Evolutionary conservation across 2,888 invertebrate species (phyloP), one percentile per base, ranked within the genome.

Genomic region (Pemphredon lugubris): DNA sequence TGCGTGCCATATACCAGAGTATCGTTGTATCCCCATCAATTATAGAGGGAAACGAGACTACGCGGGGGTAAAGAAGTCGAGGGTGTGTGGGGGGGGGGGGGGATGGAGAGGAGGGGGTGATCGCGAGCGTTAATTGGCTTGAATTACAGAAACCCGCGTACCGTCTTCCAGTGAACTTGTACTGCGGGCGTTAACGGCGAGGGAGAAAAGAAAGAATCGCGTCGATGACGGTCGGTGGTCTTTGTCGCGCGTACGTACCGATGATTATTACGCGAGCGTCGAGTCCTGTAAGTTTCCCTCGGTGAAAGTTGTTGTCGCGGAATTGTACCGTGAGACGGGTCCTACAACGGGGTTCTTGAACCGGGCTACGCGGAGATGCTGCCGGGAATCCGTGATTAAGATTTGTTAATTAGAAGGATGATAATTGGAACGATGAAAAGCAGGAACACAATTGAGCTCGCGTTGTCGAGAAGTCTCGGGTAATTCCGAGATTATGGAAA

Each of bases 101-200:
- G 40, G 40, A 3, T 4, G 40, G 16, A 40, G 18, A 16, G 16
- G 11, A 11, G 4, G 40, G 32, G n/a, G 11, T 26, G 53, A 81
- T 77, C 73, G 53, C 60, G 26, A 48, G 63, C 77, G 81, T 82
- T 83, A 84, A 85, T 85, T 84, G 81, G 79, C 76, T 83, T 63
- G 72, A 81, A 83, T 82, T 83, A 79, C 80, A 78, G 83, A 84
- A 84, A 83, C 73, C 73, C 75, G 75, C 67, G 20, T 59, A 75
- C 65, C 57, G 65, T n/a, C 60, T 44, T 74, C 66, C 69, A 79
- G 73, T 76, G 72, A 77, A 74, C 60, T 59, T 26, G 21, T 7
- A 11, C 44, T 23, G 11, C n/a, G 21, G 16, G 16, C 6, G 16
- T 16, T 14, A 40, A 40, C 40, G 40, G 40, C n/a, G 34, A 34